Evolutionary conservation across 2,888 invertebrate species (phyloP).

Genomic region (Laspeyria flexula): DNA sequence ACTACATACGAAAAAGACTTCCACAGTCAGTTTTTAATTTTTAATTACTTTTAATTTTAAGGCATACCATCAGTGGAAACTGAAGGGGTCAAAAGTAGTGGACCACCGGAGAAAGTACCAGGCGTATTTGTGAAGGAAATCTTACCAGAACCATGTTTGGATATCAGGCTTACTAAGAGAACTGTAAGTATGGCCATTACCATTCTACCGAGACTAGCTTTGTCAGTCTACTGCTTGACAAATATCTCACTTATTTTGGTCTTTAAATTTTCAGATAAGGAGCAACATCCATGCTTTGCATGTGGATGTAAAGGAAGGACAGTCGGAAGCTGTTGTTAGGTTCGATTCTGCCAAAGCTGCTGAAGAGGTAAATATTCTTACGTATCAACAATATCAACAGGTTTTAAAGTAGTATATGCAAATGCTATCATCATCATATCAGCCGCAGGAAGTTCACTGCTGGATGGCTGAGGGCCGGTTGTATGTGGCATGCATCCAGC

Average conservation of each 20-base stretch:
- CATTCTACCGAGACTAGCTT: not conserved
- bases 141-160: constrained; percentile 88
- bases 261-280: constrained; percentile 86
- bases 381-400: not conserved
- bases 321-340: constrained; percentile 88
- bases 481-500: too few relatives aligned
- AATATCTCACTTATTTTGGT: too few relatives aligned
- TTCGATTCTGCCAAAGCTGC: constrained; percentile 85
- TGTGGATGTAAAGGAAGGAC: constrained; percentile 92
- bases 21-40: too few relatives aligned
- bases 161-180: constrained; percentile 89
- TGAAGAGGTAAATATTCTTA: constrained; percentile 60
- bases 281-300: constrained; percentile 89
- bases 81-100: constrained; percentile 47
- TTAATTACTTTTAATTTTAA: not conserved
- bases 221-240: not conserved
- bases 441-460: too few relatives aligned
- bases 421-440: too few relatives aligned
- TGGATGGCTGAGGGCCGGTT: too few relatives aligned
- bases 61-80: constrained; percentile 45
- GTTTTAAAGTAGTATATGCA: too few relatives aligned
- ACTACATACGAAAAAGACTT: too few relatives aligned
- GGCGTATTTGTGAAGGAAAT: constrained; percentile 90
- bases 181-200: constrained; percentile 68
- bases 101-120: constrained; percentile 62